A percentile compares a stretch with the other conserved stretches of the same genome.
phyloP scores from a whole-genome alignment of 2,888 invertebrate genomes.

The Tinea pellionella region DNA sequence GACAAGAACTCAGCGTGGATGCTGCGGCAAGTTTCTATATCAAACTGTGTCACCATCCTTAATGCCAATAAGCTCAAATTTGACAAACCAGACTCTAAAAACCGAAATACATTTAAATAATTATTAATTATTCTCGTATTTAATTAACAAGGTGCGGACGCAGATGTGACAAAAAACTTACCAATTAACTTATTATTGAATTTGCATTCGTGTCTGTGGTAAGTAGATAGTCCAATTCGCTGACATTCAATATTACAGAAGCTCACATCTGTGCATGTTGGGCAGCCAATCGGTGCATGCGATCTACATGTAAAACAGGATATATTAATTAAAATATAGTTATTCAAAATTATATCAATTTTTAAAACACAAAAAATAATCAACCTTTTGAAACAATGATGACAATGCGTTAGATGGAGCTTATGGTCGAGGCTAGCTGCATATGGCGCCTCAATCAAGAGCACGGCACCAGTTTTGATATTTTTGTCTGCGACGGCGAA shows the following conservation, averaged over 20 bases:
- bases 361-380: no score
- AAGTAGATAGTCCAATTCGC: constrained; percentile 71
- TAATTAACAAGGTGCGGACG: no score
- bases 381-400: constrained; percentile 84
- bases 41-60: constrained; percentile 80
- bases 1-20: constrained; percentile 53
- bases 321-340: no score
- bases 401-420: constrained; percentile 82
- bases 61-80: constrained; percentile 80
- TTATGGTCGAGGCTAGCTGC: constrained; percentile 80
- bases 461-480: constrained; percentile 76
- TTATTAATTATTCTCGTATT: no score
- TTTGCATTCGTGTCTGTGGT: constrained; percentile 82
- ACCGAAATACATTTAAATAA: no score
- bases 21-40: constrained; percentile 53
- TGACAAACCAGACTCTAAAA: constrained; percentile 81
- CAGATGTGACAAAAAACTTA: constrained; percentile 26
- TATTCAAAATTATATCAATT: no score
- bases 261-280: constrained; percentile 79
- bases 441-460: constrained; percentile 79
- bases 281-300: constrained; percentile 76
- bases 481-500: constrained; percentile 73
- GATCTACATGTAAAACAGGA: constrained; percentile 25
- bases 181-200: constrained; percentile 81
- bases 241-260: constrained; percentile 78